These are phyloP conservation scores for Cephalopterus ornatus DNA, from an alignment of 2,113 vertebrate species.

Conservation along the genomic window DNA sequence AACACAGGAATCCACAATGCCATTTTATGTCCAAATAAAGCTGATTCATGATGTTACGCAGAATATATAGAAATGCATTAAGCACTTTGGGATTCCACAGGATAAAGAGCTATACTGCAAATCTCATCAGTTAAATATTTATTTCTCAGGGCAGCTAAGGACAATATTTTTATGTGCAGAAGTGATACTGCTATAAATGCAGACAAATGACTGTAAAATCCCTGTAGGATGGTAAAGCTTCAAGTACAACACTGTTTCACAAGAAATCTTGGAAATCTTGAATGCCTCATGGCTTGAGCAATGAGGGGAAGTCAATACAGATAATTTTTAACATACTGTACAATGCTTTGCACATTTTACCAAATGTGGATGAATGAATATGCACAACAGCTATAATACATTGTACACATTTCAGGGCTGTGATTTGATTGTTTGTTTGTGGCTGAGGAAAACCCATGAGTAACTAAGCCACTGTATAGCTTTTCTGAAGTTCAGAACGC, in stretches of 20 bases:
- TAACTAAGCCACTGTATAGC: neutral
- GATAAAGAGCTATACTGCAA: neutral
- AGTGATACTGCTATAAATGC: neutral
- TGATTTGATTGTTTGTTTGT: neutral
- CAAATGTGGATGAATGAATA: neutral
- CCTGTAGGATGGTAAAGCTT: neutral
- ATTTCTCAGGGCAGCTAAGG: neutral
- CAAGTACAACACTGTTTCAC: neutral
- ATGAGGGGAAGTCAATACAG: neutral
- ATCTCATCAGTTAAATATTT: conserved; percentile 4
- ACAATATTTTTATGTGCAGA: neutral
- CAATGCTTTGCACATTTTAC: neutral
- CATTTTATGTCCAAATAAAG: neutral
- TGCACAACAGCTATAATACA: neutral
- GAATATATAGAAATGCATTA: neutral
- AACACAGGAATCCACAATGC: neutral
- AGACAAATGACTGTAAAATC: conserved; percentile 11
- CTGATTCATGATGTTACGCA: neutral
- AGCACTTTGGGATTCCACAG: neutral
- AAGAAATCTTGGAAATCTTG: neutral
- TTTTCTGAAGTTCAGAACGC: neutral
- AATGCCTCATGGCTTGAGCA: neutral
- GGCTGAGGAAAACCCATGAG: neutral
- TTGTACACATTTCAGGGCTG: neutral
- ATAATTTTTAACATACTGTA: neutral